Evolutionary conservation across 2,113 vertebrate species (phyloP).

Genomic region (Coturnix japonica): DNA sequence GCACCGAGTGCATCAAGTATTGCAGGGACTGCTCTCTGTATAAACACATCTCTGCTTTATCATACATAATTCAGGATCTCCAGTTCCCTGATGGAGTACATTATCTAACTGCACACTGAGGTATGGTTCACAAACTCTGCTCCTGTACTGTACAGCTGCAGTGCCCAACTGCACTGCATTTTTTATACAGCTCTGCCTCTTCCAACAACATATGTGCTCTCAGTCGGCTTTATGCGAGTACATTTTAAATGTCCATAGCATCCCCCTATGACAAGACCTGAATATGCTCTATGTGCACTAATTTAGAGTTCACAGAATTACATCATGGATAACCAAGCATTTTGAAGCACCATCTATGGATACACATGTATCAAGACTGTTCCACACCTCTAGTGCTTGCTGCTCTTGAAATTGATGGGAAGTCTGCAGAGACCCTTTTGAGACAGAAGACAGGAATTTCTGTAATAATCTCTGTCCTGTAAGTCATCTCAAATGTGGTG

Average conservation of each 20-base stretch:
- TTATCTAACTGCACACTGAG: slow-evolving; percentile 39
- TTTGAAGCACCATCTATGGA: neutral
- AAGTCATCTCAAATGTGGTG: neutral
- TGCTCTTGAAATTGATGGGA: neutral
- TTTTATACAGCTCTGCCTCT: neutral
- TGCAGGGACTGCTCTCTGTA: slow-evolving; percentile 34
- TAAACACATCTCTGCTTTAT: slow-evolving; percentile 38
- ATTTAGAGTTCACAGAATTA: neutral
- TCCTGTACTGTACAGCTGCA: neutral
- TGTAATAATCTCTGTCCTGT: neutral
- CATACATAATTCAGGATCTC: slow-evolving; percentile 64
- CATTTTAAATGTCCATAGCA: neutral
- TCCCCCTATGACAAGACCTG: neutral
- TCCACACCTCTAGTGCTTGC: neutral
- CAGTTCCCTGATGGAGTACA: neutral
- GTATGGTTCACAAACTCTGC: neutral
- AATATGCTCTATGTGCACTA: neutral
- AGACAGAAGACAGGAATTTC: neutral
- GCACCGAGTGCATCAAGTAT: neutral
- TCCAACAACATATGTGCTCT: neutral
- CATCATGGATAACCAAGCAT: neutral
- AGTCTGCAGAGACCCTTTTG: neutral
- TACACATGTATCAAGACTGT: neutral
- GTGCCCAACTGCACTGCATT: neutral
- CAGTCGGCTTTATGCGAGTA: slow-evolving; percentile 20